Evolutionary conservation across 2,888 invertebrate genomes (phyloP).

Genomic region (Hemistola chrysoprasaria): DNA sequence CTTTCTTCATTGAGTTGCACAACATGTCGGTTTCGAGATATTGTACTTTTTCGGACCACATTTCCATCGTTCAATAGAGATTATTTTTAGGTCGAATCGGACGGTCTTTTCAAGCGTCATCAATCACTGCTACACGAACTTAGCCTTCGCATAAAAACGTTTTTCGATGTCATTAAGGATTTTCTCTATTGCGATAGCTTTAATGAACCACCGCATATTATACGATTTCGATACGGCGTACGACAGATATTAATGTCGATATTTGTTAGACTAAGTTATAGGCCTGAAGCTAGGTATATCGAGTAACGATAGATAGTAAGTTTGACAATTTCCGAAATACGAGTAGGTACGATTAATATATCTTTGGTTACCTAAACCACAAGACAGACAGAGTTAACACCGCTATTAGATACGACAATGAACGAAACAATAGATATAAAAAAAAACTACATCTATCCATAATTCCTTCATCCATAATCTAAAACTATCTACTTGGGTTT

Average conservation of each 20-base stretch:
- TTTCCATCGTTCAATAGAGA: conserved; percentile 27
- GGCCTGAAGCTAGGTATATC: conserved; percentile 24
- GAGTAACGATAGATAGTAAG: conserved; percentile 18
- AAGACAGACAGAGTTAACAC: no score
- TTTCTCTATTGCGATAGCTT: conserved; percentile 42
- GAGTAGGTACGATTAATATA: conserved; percentile 2
- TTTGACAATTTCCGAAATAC: conserved; percentile 3
- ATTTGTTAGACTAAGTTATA: conserved; percentile 24
- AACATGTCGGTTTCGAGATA: conserved; percentile 31
- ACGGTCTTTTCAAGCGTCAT: conserved; percentile 48
- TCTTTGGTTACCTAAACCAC: conserved; percentile 12
- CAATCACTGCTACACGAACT: conserved; percentile 58
- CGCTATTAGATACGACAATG: neutral
- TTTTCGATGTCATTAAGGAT: conserved; percentile 48
- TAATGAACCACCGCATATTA: conserved; percentile 25
- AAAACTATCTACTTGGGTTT: no score
- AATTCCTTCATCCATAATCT: conserved; percentile 2
- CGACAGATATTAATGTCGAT: conserved; percentile 19
- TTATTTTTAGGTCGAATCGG: conserved; percentile 39
- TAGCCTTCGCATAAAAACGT: conserved; percentile 50
- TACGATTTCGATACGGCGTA: conserved; percentile 14
- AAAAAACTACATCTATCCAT: neutral
- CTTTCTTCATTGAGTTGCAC: conserved; percentile 35
- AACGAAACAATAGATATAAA: neutral
- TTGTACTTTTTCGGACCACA: conserved; percentile 32